Evolutionary conservation across 2,113 vertebrate species (phyloP).

Genomic region (Hiodon tergisus): DNA sequence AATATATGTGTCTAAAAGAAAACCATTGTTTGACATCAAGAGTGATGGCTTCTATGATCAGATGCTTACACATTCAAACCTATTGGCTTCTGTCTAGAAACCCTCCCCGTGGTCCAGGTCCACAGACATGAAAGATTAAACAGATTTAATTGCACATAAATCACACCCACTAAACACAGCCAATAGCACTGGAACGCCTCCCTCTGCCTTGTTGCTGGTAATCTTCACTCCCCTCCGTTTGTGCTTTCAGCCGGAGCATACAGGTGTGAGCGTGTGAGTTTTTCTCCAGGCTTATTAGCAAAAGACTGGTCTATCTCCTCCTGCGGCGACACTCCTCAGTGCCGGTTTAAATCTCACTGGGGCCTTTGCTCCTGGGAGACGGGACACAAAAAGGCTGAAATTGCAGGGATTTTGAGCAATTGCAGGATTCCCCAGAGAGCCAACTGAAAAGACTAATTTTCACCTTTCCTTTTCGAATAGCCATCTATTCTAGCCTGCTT

Average conservation of each 20-base stretch:
- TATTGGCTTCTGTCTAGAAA: not conserved
- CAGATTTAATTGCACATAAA: not conserved
- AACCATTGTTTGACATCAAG: not conserved
- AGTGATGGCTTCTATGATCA: not conserved
- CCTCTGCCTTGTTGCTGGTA: not conserved
- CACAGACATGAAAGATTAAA: not conserved
- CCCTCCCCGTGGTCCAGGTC: not conserved
- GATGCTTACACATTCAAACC: not conserved
- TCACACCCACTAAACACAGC: not conserved
- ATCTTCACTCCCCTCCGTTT: not conserved
- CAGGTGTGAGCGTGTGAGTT: not conserved
- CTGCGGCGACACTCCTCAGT: not conserved
- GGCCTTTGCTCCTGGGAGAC: constrained; percentile 27
- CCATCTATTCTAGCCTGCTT: too few relatives aligned
- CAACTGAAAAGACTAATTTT: constrained; percentile 33
- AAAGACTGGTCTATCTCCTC: not conserved
- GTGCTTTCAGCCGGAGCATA: not conserved
- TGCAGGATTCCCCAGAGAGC: constrained; percentile 13
- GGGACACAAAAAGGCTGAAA: constrained; percentile 20
- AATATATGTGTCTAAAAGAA: not conserved
- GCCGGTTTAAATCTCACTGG: not conserved
- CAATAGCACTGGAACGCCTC: not conserved
- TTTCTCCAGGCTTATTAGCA: constrained; percentile 8
- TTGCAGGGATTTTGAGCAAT: not conserved
- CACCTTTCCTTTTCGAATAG: constrained; percentile 11